These are phyloP conservation scores for Thera britannica DNA, from an alignment of 2,888 invertebrate species.

Conservation along the genomic window DNA sequence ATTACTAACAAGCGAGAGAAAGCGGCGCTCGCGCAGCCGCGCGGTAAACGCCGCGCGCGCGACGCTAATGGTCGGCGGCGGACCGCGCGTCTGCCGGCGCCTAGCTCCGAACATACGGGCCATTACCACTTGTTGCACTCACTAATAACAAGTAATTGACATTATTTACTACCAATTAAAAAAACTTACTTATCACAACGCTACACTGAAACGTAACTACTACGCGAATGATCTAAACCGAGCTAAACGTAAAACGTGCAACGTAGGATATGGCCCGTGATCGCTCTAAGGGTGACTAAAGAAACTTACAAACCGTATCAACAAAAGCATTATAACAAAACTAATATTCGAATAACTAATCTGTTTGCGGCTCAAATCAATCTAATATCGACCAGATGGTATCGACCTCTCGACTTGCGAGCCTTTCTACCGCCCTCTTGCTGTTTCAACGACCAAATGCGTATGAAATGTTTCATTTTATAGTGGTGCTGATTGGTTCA, in stretches of 20 bases:
- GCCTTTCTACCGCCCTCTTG: slow-evolving; percentile 49
- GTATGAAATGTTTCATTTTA: slow-evolving; percentile 4
- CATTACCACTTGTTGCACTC: slow-evolving; percentile 49
- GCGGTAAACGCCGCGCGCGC: slow-evolving; percentile 30
- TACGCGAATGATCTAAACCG: slow-evolving; percentile 27
- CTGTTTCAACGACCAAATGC: slow-evolving; percentile 43
- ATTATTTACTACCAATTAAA: slow-evolving; percentile 36
- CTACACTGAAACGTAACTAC: slow-evolving; percentile 28
- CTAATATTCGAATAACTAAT: slow-evolving; percentile 74
- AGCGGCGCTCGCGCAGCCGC: slow-evolving; percentile 46
- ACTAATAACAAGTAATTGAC: slow-evolving; percentile 42
- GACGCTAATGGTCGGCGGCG: slow-evolving; percentile 15
- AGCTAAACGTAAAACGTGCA: slow-evolving; percentile 29
- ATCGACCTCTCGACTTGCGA: slow-evolving; percentile 70
- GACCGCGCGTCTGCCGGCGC: slow-evolving; percentile 35
- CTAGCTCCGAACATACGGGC: slow-evolving; percentile 58
- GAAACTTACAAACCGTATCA: slow-evolving; percentile 69
- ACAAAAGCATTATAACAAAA: slow-evolving; percentile 77
- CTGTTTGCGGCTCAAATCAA: slow-evolving; percentile 78
- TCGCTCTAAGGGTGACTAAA: slow-evolving; percentile 72
- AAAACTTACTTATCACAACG: slow-evolving; percentile 37
- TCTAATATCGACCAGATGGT: slow-evolving; percentile 83
- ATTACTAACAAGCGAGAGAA: slow-evolving; percentile 78
- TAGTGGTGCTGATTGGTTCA: slow-evolving; percentile 12
- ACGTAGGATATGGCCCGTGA: slow-evolving; percentile 57